Conservation (phyloP, 2,113 vertebrate species). For the Ochotona princeps region DNA sequence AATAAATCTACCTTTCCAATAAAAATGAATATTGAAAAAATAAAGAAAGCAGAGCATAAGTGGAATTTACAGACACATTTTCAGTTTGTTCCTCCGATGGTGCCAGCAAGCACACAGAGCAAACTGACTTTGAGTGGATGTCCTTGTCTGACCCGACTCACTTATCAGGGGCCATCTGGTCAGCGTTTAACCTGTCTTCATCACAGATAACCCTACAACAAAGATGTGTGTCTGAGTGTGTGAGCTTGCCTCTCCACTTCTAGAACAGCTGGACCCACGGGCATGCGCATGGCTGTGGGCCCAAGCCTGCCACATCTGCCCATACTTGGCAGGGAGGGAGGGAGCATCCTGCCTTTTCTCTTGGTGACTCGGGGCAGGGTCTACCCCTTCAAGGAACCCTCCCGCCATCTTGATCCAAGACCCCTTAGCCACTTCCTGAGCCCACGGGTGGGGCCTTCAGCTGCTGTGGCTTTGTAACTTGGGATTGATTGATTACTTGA, state of each 20-base stretch:
- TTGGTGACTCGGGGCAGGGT: background rate
- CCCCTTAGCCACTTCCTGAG: background rate
- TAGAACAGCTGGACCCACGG: background rate
- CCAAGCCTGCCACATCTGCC: fast-evolving
- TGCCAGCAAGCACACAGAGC: fast-evolving
- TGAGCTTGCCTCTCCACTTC: background rate
- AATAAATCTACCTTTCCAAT: too few relatives aligned
- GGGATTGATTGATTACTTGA: too few relatives aligned
- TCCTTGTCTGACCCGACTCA: background rate
- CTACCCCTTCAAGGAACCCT: background rate
- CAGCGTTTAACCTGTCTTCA: background rate
- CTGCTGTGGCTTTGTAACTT: too few relatives aligned
- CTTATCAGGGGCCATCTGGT: background rate
- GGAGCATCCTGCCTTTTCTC: background rate
- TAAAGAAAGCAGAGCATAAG: background rate
- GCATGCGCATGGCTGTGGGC: background rate
- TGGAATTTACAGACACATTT: background rate
- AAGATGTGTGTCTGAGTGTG: background rate
- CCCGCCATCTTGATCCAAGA: conserved; percentile 9
- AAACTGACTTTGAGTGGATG: fast-evolving
- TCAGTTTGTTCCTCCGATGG: background rate
- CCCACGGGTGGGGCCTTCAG: too few relatives aligned
- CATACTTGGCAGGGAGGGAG: background rate
- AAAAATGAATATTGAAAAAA: too few relatives aligned
- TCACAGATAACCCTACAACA: background rate